These are phyloP conservation scores for Urocitellus parryii DNA, from an alignment of 2,113 vertebrate genomes.

Conservation along the genomic window DNA sequence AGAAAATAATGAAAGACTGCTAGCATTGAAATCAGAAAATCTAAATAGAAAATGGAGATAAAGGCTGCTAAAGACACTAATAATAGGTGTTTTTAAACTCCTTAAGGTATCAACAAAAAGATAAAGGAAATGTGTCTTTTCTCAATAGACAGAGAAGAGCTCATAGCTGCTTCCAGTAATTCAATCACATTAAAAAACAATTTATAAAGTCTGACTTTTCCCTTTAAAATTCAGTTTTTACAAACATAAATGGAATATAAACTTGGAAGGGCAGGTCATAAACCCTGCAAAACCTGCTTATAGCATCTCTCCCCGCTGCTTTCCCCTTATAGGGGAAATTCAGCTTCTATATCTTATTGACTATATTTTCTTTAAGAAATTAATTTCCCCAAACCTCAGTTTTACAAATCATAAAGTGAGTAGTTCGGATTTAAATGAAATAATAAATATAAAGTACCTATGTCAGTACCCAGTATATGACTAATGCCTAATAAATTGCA, in stretches of 20 bases:
- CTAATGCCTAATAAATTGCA: background rate
- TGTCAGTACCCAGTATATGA: background rate
- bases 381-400: background rate
- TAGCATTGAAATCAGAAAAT: conserved; percentile 17
- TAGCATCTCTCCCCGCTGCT: background rate
- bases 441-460: background rate
- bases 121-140: background rate
- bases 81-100: conserved; percentile 22
- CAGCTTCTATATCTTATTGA: background rate
- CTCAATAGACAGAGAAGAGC: background rate
- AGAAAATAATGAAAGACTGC: conserved; percentile 40
- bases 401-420: conserved; percentile 8
- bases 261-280: background rate
- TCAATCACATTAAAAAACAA: conserved; percentile 53
- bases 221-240: conserved; percentile 62
- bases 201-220: conserved; percentile 13
- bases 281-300: background rate
- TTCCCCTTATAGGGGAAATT: background rate
- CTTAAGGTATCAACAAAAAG: background rate
- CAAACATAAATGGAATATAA: conserved; percentile 43
- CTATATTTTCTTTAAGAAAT: background rate
- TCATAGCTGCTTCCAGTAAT: background rate
- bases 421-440: background rate
- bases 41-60: conserved; percentile 46
- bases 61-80: conserved; percentile 22